A percentile compares a stretch with the other conserved stretches of the same genome.
Evolutionary conservation across 2,888 invertebrate genomes (phyloP).

Genomic region (Ecdyonurus torrentis): DNA sequence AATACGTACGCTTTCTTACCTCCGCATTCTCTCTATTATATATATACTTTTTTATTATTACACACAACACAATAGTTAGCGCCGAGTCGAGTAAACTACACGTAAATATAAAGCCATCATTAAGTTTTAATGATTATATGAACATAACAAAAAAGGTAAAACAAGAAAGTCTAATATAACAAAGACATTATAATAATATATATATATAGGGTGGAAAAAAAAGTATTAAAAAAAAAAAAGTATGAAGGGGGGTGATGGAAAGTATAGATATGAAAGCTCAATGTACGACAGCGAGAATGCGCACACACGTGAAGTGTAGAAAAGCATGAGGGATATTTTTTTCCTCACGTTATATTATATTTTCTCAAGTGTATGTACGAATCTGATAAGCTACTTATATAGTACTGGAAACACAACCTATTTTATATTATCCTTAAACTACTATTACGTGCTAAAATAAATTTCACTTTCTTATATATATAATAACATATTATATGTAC

Average conservation of each 20-base stretch:
- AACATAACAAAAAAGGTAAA: background rate
- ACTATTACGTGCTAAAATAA: background rate
- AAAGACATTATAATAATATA: background rate
- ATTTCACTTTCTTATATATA: background rate
- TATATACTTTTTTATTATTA: no score
- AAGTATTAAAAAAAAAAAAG: background rate
- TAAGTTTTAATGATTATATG: background rate
- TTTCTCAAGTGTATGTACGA: background rate
- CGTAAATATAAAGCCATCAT: background rate
- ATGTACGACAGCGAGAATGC: background rate
- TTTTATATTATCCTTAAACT: no score
- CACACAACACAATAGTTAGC: no score
- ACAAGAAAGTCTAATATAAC: background rate
- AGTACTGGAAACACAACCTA: background rate
- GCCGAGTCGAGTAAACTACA: background rate
- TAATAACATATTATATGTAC: background rate
- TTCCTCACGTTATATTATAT: background rate
- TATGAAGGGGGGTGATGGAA: background rate
- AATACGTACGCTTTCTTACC: no score
- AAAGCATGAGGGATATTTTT: background rate
- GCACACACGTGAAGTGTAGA: no score
- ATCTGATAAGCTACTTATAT: background rate
- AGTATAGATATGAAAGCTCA: background rate
- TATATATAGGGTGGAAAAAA: background rate
- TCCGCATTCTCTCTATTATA: no score